A percentile compares a stretch with the other conserved stretches of the same genome.
Conservation (phyloP, 35 echinoderm and acorn worm genomes). For the Stichopus chloronotus region DNA sequence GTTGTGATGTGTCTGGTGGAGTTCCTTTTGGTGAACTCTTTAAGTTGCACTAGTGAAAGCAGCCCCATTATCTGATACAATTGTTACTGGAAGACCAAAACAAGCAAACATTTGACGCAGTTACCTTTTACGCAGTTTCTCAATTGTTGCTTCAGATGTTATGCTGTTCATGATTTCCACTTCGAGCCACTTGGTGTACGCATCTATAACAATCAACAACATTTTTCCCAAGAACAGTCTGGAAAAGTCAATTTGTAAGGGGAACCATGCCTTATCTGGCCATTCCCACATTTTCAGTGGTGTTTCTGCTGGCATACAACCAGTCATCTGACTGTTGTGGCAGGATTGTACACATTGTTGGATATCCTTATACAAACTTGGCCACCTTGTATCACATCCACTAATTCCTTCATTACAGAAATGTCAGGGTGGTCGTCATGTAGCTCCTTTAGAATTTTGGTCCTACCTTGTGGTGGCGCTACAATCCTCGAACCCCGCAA, state of each 20-base stretch:
- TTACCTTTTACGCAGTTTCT: neutral
- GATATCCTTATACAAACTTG: constrained; percentile 20
- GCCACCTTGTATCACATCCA: constrained; percentile 28
- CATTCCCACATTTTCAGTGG: constrained; percentile 55
- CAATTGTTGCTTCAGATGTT: constrained; percentile 1
- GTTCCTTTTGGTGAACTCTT: constrained; percentile 7
- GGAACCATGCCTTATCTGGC: constrained; percentile 32
- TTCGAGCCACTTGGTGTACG: constrained; percentile 47
- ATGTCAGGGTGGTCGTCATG: constrained; percentile 11
- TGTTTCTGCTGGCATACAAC: constrained; percentile 10
- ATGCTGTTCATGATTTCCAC: neutral
- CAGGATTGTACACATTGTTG: neutral
- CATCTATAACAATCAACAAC: constrained; percentile 37
- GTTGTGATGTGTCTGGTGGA: neutral
- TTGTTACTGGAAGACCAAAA: neutral
- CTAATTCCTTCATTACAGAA: neutral
- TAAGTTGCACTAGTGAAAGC: neutral
- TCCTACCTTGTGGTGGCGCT: neutral
- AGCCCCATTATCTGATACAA: constrained; percentile 4
- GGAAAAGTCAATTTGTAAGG: constrained; percentile 69
- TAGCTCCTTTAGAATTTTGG: constrained; percentile 15
- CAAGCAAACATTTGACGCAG: neutral
- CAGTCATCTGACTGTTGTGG: constrained; percentile 5
- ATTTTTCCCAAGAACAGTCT: constrained; percentile 47
- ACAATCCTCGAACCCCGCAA: neutral